A percentile compares a stretch with the other conserved stretches of the same genome.
Conservation (phyloP, 2,113 vertebrate species). For the Urocynchramus pylzowi region DNA sequence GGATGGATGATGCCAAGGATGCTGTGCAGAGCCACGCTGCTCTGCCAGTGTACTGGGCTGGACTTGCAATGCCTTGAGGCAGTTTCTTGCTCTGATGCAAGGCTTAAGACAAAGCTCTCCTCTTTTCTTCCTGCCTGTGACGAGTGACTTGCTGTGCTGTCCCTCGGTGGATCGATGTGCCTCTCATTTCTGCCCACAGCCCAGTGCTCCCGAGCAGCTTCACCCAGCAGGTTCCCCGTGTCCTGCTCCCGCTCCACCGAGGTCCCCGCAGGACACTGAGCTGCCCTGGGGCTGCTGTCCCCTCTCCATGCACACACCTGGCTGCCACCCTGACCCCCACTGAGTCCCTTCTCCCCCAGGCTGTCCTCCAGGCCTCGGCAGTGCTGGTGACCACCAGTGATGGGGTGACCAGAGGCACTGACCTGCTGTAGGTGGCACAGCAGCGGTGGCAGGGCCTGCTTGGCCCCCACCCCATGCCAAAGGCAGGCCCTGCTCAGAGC, state of each 20-base stretch:
- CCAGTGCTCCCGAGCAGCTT: not conserved
- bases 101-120: not conserved
- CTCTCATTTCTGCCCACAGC: not conserved
- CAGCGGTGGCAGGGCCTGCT: not conserved
- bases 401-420: not conserved
- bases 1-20: not conserved
- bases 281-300: not conserved
- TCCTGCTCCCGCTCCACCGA: not conserved
- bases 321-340: not conserved
- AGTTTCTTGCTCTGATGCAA: not conserved
- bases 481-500: not conserved
- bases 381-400: fast-evolving
- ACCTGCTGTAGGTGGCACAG: not conserved
- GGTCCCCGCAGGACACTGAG: not conserved
- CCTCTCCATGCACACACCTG: not conserved
- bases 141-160: not conserved
- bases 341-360: not conserved
- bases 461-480: fast-evolving
- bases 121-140: not conserved
- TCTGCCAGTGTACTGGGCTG: not conserved
- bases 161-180: not conserved
- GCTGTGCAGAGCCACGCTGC: fast-evolving
- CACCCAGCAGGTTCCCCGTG: not conserved
- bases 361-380: fast-evolving
- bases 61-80: not conserved